Evolutionary conservation across 2,888 invertebrate species (phyloP), one percentile per base, ranked within the genome.

Genomic region (Hoplodrina ambigua): DNA sequence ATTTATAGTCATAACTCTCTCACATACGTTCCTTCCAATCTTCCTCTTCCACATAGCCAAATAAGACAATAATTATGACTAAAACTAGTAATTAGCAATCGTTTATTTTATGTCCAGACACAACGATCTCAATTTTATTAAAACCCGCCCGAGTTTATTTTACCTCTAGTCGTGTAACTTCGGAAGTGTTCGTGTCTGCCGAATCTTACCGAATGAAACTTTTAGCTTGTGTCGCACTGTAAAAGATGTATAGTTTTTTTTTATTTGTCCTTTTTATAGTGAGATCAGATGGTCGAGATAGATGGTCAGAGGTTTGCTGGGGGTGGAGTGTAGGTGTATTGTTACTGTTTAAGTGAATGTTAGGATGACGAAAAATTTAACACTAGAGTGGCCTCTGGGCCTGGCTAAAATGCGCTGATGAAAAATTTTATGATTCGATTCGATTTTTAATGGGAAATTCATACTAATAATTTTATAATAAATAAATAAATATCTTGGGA

Each of bases 231-330:
- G 50, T 4, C 74, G 2, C 1, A 13, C 44, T 74, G 11, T 72
- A 73, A 62, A 20, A 66, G 55, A 77, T 70, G 44, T 68, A 60
- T 68, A 70, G 77, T 71, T 76, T 70, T 50, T n/a, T 57, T 74
- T 69, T 76, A 69, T 79, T 75, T 69, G 62, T 62, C 15, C 62
- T 69, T 75, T 75, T 81, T 72, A 63, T 80, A 70, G 80, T 80
- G 67, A 60, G 65, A 79, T 78, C 62, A 75, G 73, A 67, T 78
- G 76, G 66, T 41, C 44, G 19, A 57, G 72, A 57, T 71, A 58
- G 52, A 71, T 52, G 71, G 61, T 49, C 69, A 57, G 69, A 69
- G 46, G 73, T 60, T 75, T 57, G 68, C 61, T 25, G 17, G 49
- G 37, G 33, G 17, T 37, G 4, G 20, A 17, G n/a, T 15, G 52